A percentile compares a stretch with the other conserved stretches of the same genome.
These are phyloP conservation scores for Xestia xanthographa DNA, from an alignment of 2,888 invertebrate species.

Conservation along the genomic window DNA sequence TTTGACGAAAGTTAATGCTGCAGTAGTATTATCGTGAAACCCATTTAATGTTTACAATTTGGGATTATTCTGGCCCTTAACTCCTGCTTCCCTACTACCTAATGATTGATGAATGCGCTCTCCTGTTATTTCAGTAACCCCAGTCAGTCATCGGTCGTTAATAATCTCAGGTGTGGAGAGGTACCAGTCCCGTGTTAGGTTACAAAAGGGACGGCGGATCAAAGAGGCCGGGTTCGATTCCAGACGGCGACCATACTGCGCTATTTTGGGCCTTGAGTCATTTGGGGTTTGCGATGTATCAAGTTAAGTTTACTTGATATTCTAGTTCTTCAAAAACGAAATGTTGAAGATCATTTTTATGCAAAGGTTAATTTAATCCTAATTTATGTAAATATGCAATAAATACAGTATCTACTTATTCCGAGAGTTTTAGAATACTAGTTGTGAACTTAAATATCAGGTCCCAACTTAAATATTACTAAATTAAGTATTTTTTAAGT, in stretches of 20 bases:
- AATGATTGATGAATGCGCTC: slow-evolving; percentile 51
- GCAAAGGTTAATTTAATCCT: not conserved
- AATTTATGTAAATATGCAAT: not conserved
- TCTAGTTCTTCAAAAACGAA: not conserved
- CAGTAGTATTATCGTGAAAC: not conserved
- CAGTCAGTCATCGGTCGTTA: slow-evolving; percentile 70
- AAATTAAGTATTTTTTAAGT: too few relatives aligned
- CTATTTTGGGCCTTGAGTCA: slow-evolving; percentile 60
- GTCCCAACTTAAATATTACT: not conserved
- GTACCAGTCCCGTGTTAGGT: slow-evolving; percentile 64
- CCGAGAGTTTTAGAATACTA: not conserved
- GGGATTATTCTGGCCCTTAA: not conserved
- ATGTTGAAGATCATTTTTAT: not conserved
- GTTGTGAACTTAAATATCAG: not conserved
- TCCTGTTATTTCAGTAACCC: slow-evolving; percentile 64
- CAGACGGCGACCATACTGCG: slow-evolving; percentile 65
- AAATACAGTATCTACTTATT: not conserved
- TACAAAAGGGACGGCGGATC: slow-evolving; percentile 72
- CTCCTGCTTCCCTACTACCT: slow-evolving; percentile 14
- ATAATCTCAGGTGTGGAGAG: slow-evolving; percentile 71
- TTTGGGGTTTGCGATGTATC: slow-evolving; percentile 41
- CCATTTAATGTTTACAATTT: not conserved
- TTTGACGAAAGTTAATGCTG: not conserved
- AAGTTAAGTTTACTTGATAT: slow-evolving; percentile 17
- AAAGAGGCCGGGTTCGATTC: slow-evolving; percentile 68